Conservation (phyloP, 1,140 invertebrate species). For the Gonioctena quinquepunctata region DNA sequence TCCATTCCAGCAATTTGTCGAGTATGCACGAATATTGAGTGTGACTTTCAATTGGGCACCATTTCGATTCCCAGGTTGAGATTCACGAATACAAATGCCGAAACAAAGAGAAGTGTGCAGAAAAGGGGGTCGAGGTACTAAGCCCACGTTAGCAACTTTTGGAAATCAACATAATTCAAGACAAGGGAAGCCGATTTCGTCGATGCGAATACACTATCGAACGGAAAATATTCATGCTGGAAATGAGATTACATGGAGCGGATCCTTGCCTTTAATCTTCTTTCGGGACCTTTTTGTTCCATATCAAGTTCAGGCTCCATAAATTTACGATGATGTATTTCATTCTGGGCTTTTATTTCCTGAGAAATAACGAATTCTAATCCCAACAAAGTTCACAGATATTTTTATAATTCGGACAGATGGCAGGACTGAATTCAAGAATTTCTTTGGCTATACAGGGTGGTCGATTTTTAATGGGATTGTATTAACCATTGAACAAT, state of each 20-base stretch:
- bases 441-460: no score
- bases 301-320: not conserved
- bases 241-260: constrained; percentile 34
- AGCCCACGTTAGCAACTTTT: not conserved
- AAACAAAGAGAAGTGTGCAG: not conserved
- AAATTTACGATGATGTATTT: constrained; percentile 22
- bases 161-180: not conserved
- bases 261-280: constrained; percentile 35
- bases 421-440: no score
- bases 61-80: no score
- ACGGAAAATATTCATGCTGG: constrained; percentile 37
- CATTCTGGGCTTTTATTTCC: not conserved
- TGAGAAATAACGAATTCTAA: no score
- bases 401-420: no score
- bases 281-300: constrained; percentile 16
- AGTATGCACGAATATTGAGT: no score
- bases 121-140: not conserved
- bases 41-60: no score
- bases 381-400: no score
- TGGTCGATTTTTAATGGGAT: no score
- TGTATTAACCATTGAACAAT: no score
- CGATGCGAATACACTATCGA: constrained; percentile 23
- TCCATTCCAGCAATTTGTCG: no score
- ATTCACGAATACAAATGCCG: no score
- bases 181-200: constrained; percentile 4